Conservation (phyloP, 2,888 invertebrate genomes). For the Ennomos erosarius region DNA sequence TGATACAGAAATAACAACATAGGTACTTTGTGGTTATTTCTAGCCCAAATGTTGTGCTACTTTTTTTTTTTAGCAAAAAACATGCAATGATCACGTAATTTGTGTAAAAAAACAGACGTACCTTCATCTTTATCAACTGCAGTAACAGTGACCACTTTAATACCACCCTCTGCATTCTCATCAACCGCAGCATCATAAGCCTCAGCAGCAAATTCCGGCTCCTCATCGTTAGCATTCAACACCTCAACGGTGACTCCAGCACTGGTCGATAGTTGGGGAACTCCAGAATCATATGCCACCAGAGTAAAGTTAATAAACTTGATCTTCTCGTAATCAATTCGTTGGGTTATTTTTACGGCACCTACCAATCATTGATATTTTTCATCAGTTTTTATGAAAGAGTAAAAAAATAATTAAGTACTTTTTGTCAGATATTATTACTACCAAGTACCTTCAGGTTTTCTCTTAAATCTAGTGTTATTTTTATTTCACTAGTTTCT, state of each 20-base stretch:
- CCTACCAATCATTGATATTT: constrained; percentile 70
- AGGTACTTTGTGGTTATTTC: too few relatives aligned
- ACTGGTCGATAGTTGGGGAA: constrained; percentile 92
- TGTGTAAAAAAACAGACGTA: constrained; percentile 37
- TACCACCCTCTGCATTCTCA: constrained; percentile 91
- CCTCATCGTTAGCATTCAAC: constrained; percentile 94
- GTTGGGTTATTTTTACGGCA: constrained; percentile 89
- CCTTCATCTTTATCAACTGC: constrained; percentile 93
- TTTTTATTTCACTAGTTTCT: too few relatives aligned
- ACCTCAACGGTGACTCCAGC: constrained; percentile 92
- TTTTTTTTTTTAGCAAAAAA: too few relatives aligned
- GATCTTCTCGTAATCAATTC: constrained; percentile 93
- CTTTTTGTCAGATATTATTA: too few relatives aligned
- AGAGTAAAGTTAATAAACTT: constrained; percentile 92
- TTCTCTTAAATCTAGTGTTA: too few relatives aligned
- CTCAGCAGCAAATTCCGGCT: constrained; percentile 89
- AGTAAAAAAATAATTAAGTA: too few relatives aligned
- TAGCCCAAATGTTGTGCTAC: too few relatives aligned
- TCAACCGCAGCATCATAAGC: constrained; percentile 89
- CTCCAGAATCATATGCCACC: constrained; percentile 93
- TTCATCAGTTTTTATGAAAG: too few relatives aligned
- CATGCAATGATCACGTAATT: too few relatives aligned
- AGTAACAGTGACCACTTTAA: constrained; percentile 89
- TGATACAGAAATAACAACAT: too few relatives aligned
- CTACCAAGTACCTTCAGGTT: too few relatives aligned